These are phyloP conservation scores for Molossus alvarezi DNA, from an alignment of 2,797 vertebrate species.

Conservation along the genomic window DNA sequence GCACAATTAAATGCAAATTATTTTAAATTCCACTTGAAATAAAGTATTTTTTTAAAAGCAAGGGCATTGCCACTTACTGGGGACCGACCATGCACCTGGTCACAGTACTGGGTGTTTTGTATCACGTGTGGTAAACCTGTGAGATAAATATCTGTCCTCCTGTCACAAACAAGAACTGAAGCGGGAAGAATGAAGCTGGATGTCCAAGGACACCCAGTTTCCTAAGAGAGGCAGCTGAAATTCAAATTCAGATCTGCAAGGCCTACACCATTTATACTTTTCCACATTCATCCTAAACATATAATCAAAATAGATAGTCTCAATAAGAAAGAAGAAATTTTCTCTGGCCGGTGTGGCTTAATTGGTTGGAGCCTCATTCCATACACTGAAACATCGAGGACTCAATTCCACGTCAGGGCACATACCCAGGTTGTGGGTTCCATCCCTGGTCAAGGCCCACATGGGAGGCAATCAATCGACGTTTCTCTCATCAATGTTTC, in stretches of 20 bases:
- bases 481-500: no score
- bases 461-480: no score
- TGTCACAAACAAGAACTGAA: neutral
- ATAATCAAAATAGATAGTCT: conserved; percentile 22
- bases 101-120: neutral
- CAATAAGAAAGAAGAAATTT: conserved; percentile 52
- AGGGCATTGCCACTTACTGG: neutral
- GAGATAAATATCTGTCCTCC: neutral
- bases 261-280: conserved; percentile 29
- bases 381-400: no score
- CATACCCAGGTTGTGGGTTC: no score
- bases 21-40: conserved; percentile 30
- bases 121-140: neutral
- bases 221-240: conserved; percentile 52
- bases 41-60: conserved; percentile 16
- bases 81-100: neutral
- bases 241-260: conserved; percentile 50
- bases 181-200: neutral
- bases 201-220: neutral
- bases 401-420: no score
- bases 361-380: no score
- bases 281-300: conserved; percentile 44
- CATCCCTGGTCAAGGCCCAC: no score
- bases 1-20: neutral
- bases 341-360: no score